Percentiles rank a stretch among this genome's conserved stretches.
These are phyloP conservation scores for Acrossocheilus fasciatus DNA, from an alignment of 2,797 vertebrate genomes.

Conservation along the genomic window DNA sequence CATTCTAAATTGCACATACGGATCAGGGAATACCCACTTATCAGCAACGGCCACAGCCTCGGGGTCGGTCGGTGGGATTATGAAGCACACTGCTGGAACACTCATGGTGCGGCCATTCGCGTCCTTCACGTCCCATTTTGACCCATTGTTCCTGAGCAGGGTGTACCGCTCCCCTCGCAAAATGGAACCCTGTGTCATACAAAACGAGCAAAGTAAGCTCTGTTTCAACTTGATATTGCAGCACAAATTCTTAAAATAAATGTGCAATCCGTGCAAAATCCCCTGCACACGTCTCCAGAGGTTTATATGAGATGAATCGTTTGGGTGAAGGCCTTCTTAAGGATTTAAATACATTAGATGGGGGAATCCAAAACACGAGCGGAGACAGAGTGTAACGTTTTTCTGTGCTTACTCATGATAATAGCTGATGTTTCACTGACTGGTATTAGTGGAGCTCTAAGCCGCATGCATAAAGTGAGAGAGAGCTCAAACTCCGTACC, in stretches of 20 bases:
- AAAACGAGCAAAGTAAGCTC: conserved; percentile 36
- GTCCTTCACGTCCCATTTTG: conserved; percentile 90
- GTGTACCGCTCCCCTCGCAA: conserved; percentile 87
- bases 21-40: conserved; percentile 79
- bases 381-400: conserved; percentile 21
- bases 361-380: conserved; percentile 23
- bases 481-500: conserved; percentile 71
- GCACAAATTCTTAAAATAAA: conserved; percentile 14
- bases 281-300: conserved; percentile 38
- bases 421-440: conserved; percentile 15
- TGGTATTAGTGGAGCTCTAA: conserved; percentile 15
- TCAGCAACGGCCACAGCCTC: conserved; percentile 84
- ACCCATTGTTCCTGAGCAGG: conserved; percentile 84
- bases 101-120: conserved; percentile 77
- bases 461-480: not conserved
- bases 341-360: conserved; percentile 60
- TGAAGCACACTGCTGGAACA: conserved; percentile 91
- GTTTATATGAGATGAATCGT: conserved; percentile 41
- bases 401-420: conserved; percentile 40
- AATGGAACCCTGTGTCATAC: conserved; percentile 81
- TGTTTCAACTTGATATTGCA: conserved; percentile 23
- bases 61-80: conserved; percentile 89
- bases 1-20: not conserved
- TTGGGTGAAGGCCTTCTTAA: conserved; percentile 30
- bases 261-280: conserved; percentile 44